Conservation (phyloP, 2,888 invertebrate genomes). For the Sinelater perroti region DNA sequence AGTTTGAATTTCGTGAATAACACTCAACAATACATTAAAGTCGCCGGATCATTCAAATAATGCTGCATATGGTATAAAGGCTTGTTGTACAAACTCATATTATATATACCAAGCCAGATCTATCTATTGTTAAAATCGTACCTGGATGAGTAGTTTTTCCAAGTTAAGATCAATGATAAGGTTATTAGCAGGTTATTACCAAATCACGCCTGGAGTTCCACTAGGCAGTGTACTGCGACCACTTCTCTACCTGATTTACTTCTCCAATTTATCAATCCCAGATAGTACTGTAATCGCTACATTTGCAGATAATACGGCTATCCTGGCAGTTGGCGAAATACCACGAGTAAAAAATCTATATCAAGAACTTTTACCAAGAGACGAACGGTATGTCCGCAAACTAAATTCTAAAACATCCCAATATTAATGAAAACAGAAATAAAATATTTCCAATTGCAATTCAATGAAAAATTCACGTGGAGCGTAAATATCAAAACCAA, state of each 20-base stretch:
- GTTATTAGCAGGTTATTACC: not conserved
- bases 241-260: not conserved
- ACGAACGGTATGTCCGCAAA: not conserved
- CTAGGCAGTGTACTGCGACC: not conserved
- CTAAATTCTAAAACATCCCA: not conserved
- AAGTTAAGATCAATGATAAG: not conserved
- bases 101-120: not conserved
- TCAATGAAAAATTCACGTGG: not conserved
- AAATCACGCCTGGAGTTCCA: not conserved
- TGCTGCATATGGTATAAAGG: slow-evolving; percentile 3
- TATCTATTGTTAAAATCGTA: not conserved
- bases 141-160: not conserved
- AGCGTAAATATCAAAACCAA: not conserved
- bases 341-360: slow-evolving; percentile 2
- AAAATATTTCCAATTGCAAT: not conserved
- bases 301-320: slow-evolving; percentile 3
- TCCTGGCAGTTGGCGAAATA: not conserved
- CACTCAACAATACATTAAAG: not conserved
- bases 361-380: slow-evolving; percentile 4
- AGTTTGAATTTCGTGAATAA: slow-evolving; percentile 2
- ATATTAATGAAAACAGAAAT: slow-evolving; percentile 4
- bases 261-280: slow-evolving; percentile 1
- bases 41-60: slow-evolving; percentile 6
- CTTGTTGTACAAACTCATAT: not conserved
- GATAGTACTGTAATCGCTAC: not conserved